phyloP scores from a whole-genome alignment of 2,888 invertebrate genomes.

The Trichogramma dendrolimi region DNA sequence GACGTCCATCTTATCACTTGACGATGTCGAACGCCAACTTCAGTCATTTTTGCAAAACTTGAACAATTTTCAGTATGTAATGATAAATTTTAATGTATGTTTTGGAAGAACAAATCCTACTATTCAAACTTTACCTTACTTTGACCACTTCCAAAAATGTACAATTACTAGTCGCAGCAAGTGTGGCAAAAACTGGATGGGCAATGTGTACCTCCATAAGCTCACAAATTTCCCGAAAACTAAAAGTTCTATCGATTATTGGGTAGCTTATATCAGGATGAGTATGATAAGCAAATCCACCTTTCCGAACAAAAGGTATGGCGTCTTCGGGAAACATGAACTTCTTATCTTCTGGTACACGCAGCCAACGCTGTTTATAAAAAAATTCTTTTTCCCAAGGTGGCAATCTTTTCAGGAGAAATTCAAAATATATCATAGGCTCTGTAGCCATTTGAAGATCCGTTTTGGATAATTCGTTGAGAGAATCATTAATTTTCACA shows the following conservation, averaged over 20 bases:
- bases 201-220: conserved; percentile 42
- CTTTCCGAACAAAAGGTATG: conserved; percentile 36
- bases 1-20: conserved; percentile 35
- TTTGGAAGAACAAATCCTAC: no score
- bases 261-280: conserved; percentile 43
- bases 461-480: conserved; percentile 38
- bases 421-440: conserved; percentile 37
- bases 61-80: no score
- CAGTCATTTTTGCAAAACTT: conserved; percentile 33
- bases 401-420: conserved; percentile 28
- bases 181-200: conserved; percentile 18
- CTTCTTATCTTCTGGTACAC: conserved; percentile 34
- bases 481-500: conserved; percentile 44
- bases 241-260: conserved; percentile 38
- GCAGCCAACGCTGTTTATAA: conserved; percentile 32
- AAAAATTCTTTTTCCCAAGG: conserved; percentile 37
- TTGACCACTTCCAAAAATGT: conserved; percentile 41
- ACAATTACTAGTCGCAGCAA: conserved; percentile 35
- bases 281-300: conserved; percentile 43
- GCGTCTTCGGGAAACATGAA: conserved; percentile 38
- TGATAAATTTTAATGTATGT: not conserved
- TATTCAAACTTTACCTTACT: conserved; percentile 35
- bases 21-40: conserved; percentile 35
- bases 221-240: conserved; percentile 39
- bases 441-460: conserved; percentile 39